These are phyloP conservation scores for Ataeniobius toweri DNA, from an alignment of 2,797 vertebrate genomes.

Conservation along the genomic window DNA sequence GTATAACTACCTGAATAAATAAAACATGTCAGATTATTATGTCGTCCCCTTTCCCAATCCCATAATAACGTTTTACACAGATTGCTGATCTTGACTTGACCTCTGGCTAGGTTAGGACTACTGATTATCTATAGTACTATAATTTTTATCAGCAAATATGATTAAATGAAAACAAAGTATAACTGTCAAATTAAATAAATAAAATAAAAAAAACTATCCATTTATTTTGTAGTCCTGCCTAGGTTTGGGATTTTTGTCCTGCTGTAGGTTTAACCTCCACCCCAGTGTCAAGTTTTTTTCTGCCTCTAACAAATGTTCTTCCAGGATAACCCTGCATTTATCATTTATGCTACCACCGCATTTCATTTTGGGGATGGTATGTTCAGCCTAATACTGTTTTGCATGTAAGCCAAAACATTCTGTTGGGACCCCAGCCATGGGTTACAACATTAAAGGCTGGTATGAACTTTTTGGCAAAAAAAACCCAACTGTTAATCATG, in stretches of 20 bases:
- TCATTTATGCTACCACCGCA: no score
- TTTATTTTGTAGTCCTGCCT: neutral
- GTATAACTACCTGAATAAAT: conserved; percentile 19
- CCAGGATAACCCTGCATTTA: no score
- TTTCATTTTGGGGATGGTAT: no score
- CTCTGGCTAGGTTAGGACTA: neutral
- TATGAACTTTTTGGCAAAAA: no score
- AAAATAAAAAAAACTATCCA: neutral
- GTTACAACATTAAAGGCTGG: no score
- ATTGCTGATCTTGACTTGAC: neutral
- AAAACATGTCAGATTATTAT: conserved; percentile 36
- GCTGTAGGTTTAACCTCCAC: neutral
- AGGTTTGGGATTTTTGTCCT: no score
- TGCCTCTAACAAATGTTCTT: no score
- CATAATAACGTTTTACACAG: neutral
- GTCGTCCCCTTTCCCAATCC: conserved; percentile 9
- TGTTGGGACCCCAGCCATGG: no score
- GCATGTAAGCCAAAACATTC: no score
- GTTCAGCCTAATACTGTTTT: no score
- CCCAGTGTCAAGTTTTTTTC: neutral
- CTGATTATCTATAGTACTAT: neutral
- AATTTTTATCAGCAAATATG: neutral
- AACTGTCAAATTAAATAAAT: neutral
- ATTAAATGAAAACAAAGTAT: neutral
- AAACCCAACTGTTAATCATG: neutral